These are phyloP conservation scores for Parazoanthus darwini DNA, from an alignment of 92 coral and sea anemone genomes.

Conservation along the genomic window DNA sequence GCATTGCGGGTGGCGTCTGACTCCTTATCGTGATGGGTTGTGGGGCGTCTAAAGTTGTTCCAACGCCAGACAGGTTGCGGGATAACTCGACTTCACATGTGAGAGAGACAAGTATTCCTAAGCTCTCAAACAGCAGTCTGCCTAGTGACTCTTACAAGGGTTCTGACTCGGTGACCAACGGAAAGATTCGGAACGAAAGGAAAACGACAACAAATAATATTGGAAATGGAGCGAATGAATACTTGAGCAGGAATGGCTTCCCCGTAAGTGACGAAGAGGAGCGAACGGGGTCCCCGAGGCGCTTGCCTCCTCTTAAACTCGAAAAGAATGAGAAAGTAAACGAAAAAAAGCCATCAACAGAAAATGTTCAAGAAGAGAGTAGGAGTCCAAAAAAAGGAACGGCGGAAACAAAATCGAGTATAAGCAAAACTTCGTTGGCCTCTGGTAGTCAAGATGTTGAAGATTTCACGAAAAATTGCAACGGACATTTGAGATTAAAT, in stretches of 20 bases:
- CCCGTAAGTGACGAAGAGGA: not conserved
- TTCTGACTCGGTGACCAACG: not conserved
- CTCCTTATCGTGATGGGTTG: conserved; percentile 19
- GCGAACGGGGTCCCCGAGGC: not conserved
- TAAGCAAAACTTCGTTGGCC: not conserved
- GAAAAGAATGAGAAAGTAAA: conserved; percentile 6
- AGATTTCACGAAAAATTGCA: not conserved
- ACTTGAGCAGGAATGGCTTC: not conserved
- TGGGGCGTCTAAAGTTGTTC: conserved; percentile 21
- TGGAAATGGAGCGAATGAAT: not conserved
- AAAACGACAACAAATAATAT: not conserved
- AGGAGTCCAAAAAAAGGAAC: not conserved
- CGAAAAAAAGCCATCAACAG: not conserved
- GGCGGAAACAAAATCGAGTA: not conserved
- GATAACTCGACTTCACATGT: not conserved
- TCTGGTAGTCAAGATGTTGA: not conserved
- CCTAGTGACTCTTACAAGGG: not conserved
- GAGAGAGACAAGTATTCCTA: not conserved
- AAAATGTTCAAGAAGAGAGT: not conserved
- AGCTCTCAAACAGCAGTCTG: not conserved
- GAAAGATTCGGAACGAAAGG: not conserved
- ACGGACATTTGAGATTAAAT: not conserved
- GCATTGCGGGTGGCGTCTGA: not conserved
- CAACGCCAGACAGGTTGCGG: not conserved
- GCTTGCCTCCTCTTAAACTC: conserved; percentile 10